phyloP scores from a whole-genome alignment of 2,113 vertebrate species.

The Acanthochromis polyacanthus region DNA sequence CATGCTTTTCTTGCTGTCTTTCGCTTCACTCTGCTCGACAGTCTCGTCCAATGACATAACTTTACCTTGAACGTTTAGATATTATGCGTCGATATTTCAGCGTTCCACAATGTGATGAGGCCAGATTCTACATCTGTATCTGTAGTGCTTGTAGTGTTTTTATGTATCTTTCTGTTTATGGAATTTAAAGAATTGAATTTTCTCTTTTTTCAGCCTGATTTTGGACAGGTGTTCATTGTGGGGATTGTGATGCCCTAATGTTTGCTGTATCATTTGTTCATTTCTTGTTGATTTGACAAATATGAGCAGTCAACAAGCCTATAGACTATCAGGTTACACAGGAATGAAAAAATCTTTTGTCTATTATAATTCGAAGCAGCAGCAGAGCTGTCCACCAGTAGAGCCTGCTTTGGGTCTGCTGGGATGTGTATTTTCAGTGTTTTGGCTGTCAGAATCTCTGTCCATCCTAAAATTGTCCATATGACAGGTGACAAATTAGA shows the following conservation, averaged over 20 bases:
- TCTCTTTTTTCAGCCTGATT: constrained; percentile 11
- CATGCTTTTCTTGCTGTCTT: constrained; percentile 13
- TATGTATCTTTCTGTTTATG: not conserved
- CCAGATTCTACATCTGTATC: constrained; percentile 3
- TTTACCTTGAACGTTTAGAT: constrained; percentile 18
- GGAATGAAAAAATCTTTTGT: not conserved
- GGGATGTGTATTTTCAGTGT: constrained; percentile 51
- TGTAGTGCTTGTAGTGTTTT: not conserved
- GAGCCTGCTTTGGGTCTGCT: constrained; percentile 5
- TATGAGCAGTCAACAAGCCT: not conserved
- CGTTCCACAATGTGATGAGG: not conserved
- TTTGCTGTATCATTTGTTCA: not conserved
- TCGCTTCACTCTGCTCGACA: constrained; percentile 25
- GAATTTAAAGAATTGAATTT: not conserved
- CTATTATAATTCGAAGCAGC: not conserved
- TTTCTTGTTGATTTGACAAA: not conserved
- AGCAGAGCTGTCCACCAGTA: constrained; percentile 1
- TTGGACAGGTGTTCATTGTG: not conserved
- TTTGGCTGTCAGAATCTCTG: constrained; percentile 66
- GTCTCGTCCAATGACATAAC: constrained; percentile 22
- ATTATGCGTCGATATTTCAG: constrained; percentile 16
- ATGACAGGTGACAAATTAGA: constrained; percentile 78
- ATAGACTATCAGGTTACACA: not conserved
- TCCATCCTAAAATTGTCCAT: constrained; percentile 65
- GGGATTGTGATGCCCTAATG: not conserved